Evolutionary conservation across 2,797 vertebrate species (phyloP), one percentile per base, ranked within the genome.

Genomic region (Enteromius radiatus): DNA sequence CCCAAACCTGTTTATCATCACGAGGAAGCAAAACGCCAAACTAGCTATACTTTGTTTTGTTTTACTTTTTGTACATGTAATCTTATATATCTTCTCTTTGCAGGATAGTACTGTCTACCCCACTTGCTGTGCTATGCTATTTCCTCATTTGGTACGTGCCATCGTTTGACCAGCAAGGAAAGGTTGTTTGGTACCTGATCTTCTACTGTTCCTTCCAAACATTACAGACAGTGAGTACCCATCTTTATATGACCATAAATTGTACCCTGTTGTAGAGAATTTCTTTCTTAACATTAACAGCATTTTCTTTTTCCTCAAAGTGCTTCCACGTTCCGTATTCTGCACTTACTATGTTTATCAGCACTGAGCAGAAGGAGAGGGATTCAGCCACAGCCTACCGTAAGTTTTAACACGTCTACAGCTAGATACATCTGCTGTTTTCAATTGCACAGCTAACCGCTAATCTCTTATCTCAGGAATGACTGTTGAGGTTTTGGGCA

Each of bases 251-350:
- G 1, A 10, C 21, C 26, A 49, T 17, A 45, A 28, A 3, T 76
- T 36, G 19, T 19, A 43, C 6, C 5, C 17, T 36, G 1, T 31
- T 33, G 3, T 2, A 6, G 23, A 3, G 43, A 5, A 41, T 28
- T 41, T 36, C 23, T n/a, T 67, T 64, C 19, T 21, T 77, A 21
- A 15, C 49, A 41, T 1, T n/a, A n/a, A n/a, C 33, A 68, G 0
- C 65, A 74, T 52, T 59, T 64, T n/a, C 38, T n/a, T 73, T 17
- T 28, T 12, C 28, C 31, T 31, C 26, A 38, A 17, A 43, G 98
- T 99, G 98, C 78, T 99, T 97, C 92, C 98, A 99, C 0, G 98
- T 99, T 84, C 98, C 98, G 1, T 99, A 99, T 91, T 99, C 98
- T 0, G 96, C 98, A 0, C 96, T 99, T 84, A 99, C 98, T 86